Evolutionary conservation across 2,888 invertebrate genomes (phyloP).

Genomic region (Lithosia quadra): DNA sequence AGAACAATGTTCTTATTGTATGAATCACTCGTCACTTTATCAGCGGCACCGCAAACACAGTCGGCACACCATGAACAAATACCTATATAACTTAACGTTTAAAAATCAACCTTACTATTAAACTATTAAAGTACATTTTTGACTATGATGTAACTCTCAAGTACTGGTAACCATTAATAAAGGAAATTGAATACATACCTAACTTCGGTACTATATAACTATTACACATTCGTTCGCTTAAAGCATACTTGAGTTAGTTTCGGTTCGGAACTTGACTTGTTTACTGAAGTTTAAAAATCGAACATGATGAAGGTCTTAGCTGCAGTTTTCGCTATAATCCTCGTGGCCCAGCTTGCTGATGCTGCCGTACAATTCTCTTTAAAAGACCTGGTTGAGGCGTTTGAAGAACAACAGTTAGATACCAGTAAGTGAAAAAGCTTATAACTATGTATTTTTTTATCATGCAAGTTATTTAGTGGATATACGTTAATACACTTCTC

Average conservation of each 20-base stretch:
- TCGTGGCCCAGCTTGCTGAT: background rate
- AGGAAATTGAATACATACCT: background rate
- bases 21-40: constrained; percentile 3
- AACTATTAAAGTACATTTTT: background rate
- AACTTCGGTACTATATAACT: background rate
- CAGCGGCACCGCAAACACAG: background rate
- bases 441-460: too few relatives aligned
- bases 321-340: constrained; percentile 1
- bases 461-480: too few relatives aligned
- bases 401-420: background rate
- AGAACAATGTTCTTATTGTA: background rate
- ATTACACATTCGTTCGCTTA: background rate
- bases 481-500: too few relatives aligned
- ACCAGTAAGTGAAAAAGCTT: constrained; percentile 4
- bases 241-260: background rate
- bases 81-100: background rate
- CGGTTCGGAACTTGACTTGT: background rate
- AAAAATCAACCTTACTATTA: background rate
- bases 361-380: background rate
- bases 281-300: background rate
- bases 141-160: background rate
- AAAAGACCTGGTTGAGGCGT: constrained; percentile 5
- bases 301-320: constrained; percentile 9
- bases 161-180: background rate
- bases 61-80: background rate